Percentiles rank a stretch among this genome's conserved stretches.
Conservation (phyloP, 2,888 invertebrate species). For the Drosophila setosimentum region DNA sequence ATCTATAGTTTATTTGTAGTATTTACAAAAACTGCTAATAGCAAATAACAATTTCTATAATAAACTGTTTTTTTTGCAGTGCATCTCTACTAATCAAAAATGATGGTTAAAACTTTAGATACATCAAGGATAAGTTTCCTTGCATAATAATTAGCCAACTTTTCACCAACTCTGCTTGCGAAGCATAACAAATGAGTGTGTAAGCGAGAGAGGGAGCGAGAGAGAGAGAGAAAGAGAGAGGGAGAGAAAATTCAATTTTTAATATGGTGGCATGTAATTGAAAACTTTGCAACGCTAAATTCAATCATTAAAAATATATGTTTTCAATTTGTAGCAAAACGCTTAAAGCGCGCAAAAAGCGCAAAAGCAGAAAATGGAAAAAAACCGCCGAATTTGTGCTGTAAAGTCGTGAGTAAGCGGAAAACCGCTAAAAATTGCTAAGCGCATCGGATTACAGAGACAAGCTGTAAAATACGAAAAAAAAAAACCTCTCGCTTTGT, state of each 20-base stretch:
- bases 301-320: not conserved
- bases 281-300: not conserved
- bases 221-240: no score
- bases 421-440: conserved; percentile 58
- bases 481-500: conserved; percentile 2
- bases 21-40: not conserved
- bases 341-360: not conserved
- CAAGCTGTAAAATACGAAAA: conserved; percentile 25
- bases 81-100: not conserved
- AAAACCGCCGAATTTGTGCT: conserved; percentile 3
- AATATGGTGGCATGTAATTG: not conserved
- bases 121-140: no score
- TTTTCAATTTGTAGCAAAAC: not conserved
- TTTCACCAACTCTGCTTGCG: not conserved
- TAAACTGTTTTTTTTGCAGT: not conserved
- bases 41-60: not conserved
- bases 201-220: not conserved
- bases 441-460: conserved; percentile 68
- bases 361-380: not conserved
- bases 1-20: not conserved
- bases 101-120: fast-evolving
- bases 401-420: conserved; percentile 44
- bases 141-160: not conserved
- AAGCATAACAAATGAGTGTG: not conserved
- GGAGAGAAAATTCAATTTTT: not conserved